A percentile compares a stretch with the other conserved stretches of the same genome.
Conservation (phyloP, 2,888 invertebrate genomes). For the Tricholauxania praeusta region DNA sequence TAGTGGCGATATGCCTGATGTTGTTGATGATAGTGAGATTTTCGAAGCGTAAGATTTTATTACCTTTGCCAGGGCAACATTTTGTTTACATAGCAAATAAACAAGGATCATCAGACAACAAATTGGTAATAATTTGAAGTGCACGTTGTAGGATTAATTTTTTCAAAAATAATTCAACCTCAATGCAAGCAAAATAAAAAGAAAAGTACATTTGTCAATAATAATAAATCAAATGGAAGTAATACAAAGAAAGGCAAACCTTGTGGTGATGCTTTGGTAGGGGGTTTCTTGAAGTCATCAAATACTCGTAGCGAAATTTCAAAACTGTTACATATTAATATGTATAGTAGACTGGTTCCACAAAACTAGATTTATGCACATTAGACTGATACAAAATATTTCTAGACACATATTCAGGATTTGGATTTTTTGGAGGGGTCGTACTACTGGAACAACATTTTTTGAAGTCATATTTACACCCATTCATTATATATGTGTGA, state of each 20-base stretch:
- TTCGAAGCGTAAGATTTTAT: not conserved
- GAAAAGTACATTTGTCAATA: constrained; percentile 21
- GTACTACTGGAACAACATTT: too few relatives aligned
- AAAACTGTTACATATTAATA: too few relatives aligned
- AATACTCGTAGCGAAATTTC: too few relatives aligned
- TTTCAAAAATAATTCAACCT: constrained; percentile 24
- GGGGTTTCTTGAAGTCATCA: too few relatives aligned
- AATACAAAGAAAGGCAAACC: not conserved
- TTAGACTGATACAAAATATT: too few relatives aligned
- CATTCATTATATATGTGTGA: too few relatives aligned
- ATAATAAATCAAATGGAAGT: constrained; percentile 18
- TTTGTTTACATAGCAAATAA: constrained; percentile 28
- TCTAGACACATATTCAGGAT: too few relatives aligned
- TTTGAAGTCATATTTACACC: too few relatives aligned
- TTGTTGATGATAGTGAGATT: not conserved
- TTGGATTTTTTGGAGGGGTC: too few relatives aligned
- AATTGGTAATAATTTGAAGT: constrained; percentile 29
- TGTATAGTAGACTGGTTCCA: too few relatives aligned
- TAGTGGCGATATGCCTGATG: not conserved
- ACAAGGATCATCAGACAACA: constrained; percentile 22
- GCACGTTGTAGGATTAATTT: not conserved
- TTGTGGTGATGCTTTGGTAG: too few relatives aligned
- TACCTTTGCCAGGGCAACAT: not conserved
- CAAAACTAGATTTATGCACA: too few relatives aligned
- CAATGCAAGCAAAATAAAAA: constrained; percentile 16